A percentile compares a stretch with the other conserved stretches of the same genome.
phyloP scores from a whole-genome alignment of 2,888 invertebrate genomes.

The Cerastis rubricosa region DNA sequence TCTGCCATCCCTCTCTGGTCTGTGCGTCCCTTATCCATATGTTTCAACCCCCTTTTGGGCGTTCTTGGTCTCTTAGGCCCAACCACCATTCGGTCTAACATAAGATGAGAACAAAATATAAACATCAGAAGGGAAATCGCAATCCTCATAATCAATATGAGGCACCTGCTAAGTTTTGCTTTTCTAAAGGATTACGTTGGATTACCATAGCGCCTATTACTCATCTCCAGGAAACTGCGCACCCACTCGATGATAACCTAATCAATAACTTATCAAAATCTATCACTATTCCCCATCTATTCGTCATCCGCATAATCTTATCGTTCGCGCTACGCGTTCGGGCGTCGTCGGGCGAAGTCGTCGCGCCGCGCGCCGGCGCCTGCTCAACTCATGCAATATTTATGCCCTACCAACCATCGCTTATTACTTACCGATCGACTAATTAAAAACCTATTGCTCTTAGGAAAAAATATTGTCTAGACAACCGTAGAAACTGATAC shows the following conservation, averaged over 20 bases:
- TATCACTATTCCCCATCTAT: constrained; percentile 32
- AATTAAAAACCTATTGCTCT: constrained; percentile 78
- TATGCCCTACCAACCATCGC: constrained; percentile 75
- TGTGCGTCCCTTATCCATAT: no score
- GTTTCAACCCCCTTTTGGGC: no score
- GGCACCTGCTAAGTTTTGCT: not conserved
- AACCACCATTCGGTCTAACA: no score
- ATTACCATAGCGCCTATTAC: constrained; percentile 7
- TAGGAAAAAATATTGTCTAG: constrained; percentile 71
- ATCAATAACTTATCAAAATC: constrained; percentile 40
- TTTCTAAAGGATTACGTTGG: not conserved
- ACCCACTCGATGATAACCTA: constrained; percentile 24
- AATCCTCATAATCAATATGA: not conserved
- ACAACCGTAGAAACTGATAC: constrained; percentile 66
- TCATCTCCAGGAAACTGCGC: constrained; percentile 25
- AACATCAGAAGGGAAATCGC: not conserved
- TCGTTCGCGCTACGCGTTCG: constrained; percentile 59
- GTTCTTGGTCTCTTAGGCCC: no score
- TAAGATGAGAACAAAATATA: not conserved
- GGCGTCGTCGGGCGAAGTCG: constrained; percentile 50
- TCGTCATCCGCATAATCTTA: constrained; percentile 63
- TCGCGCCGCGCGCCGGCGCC: constrained; percentile 76
- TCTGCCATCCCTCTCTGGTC: no score
- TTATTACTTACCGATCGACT: constrained; percentile 73
- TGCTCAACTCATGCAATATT: constrained; percentile 87